These are phyloP conservation scores for Temnothorax unifasciatus DNA, from an alignment of 2,888 invertebrate genomes.

Conservation along the genomic window DNA sequence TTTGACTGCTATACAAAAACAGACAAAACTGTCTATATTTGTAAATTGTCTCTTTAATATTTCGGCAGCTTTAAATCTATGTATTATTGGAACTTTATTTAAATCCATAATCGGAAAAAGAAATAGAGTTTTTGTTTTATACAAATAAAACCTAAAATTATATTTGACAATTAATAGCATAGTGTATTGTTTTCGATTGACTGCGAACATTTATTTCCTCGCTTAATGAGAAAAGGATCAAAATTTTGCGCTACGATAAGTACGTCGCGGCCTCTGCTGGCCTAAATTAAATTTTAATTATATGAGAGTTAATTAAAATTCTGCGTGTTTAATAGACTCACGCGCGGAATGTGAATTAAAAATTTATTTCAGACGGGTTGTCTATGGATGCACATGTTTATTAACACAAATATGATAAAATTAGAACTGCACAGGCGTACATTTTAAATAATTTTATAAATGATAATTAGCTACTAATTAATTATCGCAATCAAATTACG, in stretches of 20 bases:
- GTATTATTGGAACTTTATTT: not conserved
- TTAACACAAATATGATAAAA: slow-evolving; percentile 26
- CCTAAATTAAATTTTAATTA: slow-evolving; percentile 59
- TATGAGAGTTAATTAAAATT: slow-evolving; percentile 55
- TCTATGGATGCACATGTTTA: slow-evolving; percentile 26
- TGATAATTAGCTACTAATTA: slow-evolving; percentile 14
- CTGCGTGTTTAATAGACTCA: slow-evolving; percentile 53
- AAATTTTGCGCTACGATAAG: slow-evolving; percentile 49
- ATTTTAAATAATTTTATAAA: slow-evolving; percentile 18
- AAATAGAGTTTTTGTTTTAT: not conserved
- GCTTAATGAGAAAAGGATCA: slow-evolving; percentile 52
- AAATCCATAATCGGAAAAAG: not conserved
- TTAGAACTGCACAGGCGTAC: not conserved
- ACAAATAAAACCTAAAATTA: not conserved
- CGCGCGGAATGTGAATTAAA: slow-evolving; percentile 48
- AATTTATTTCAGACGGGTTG: slow-evolving; percentile 38
- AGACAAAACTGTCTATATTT: not conserved
- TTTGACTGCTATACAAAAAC: not conserved
- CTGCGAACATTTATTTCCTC: slow-evolving; percentile 37
- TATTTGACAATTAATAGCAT: slow-evolving; percentile 28
- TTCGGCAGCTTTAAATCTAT: not conserved
- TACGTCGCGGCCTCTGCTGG: slow-evolving; percentile 40
- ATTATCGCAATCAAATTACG: not conserved
- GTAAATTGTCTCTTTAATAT: not conserved
- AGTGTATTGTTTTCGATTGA: slow-evolving; percentile 40